Evolutionary conservation across 2,888 invertebrate genomes (phyloP).

Genomic region (Meandrusa payeni): DNA sequence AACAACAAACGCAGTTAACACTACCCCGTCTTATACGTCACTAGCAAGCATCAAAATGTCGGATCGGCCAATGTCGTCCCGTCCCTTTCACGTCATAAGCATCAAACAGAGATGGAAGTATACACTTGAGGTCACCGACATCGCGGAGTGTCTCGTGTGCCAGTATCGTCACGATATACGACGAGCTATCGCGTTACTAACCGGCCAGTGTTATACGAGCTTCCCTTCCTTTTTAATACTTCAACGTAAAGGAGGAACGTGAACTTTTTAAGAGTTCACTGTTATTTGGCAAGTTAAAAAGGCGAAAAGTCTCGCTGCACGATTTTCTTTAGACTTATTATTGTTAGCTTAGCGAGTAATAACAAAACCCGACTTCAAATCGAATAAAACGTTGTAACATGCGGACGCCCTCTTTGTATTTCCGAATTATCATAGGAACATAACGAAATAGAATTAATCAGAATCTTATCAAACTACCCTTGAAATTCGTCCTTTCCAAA

Average conservation of each 20-base stretch:
- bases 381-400: too few relatives aligned
- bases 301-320: conserved; percentile 2
- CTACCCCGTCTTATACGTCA: conserved; percentile 51
- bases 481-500: too few relatives aligned
- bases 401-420: too few relatives aligned
- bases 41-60: conserved; percentile 47
- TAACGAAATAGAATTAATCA: too few relatives aligned
- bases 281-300: neutral
- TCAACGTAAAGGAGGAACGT: neutral
- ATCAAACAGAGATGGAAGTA: conserved; percentile 36
- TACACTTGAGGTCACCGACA: conserved; percentile 54
- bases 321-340: too few relatives aligned
- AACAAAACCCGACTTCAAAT: too few relatives aligned
- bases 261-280: conserved; percentile 4
- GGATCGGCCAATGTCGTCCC: conserved; percentile 47
- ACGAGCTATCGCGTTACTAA: too few relatives aligned
- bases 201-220: too few relatives aligned
- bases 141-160: conserved; percentile 38
- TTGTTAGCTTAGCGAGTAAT: too few relatives aligned
- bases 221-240: neutral
- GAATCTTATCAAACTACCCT: too few relatives aligned
- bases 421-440: too few relatives aligned
- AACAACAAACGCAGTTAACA: conserved; percentile 43
- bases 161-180: conserved; percentile 30
- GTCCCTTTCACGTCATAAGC: conserved; percentile 33